phyloP scores from a whole-genome alignment of 2,113 vertebrate genomes.

The Aldabrachelys gigantea region DNA sequence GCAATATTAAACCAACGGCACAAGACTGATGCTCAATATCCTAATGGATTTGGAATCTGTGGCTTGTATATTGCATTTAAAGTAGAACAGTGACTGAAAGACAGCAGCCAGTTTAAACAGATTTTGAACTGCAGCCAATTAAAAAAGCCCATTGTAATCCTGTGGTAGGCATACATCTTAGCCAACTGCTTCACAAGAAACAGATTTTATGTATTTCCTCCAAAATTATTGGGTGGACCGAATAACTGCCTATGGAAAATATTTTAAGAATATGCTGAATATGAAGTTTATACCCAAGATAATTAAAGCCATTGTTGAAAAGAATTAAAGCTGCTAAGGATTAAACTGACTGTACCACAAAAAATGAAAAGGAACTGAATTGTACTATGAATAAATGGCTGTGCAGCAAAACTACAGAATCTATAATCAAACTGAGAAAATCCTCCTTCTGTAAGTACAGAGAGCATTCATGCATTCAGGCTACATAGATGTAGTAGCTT shows the following conservation, averaged over 20 bases:
- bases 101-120: not conserved
- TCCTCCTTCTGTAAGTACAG: not conserved
- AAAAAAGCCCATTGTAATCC: not conserved
- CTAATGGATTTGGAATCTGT: not conserved
- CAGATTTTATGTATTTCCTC: accelerated
- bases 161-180: not conserved
- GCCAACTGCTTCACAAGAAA: not conserved
- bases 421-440: not conserved
- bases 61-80: not conserved
- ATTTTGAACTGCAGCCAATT: not conserved
- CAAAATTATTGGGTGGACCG: constrained; percentile 14
- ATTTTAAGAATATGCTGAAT: not conserved
- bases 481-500: not conserved
- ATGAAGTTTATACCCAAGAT: not conserved
- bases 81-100: not conserved
- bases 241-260: not conserved
- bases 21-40: not conserved
- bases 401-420: not conserved
- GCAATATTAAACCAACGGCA: not conserved
- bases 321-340: not conserved
- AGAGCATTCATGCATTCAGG: not conserved
- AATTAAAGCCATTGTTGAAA: not conserved
- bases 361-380: not conserved
- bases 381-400: not conserved
- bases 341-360: not conserved